These are phyloP conservation scores for Aurelia aurita DNA, from an alignment of 30 jellyfish, hydroid and myxozoan genomes.

Conservation along the genomic window DNA sequence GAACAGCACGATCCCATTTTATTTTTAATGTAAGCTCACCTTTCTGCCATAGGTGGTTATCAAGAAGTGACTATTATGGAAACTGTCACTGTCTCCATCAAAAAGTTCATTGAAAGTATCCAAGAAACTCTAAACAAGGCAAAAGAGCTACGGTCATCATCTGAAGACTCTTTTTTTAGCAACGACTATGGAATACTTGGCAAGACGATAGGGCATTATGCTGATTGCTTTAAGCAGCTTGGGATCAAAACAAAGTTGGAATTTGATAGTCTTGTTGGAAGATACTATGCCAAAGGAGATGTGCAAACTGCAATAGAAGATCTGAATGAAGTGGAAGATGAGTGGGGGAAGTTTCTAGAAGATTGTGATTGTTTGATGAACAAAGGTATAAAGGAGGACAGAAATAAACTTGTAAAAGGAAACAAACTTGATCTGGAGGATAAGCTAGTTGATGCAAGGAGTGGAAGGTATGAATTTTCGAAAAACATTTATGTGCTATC, in stretches of 20 bases:
- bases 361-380: constrained; percentile 34
- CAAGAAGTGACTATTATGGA: constrained; percentile 6
- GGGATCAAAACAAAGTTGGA: constrained; percentile 38
- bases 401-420: neutral
- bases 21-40: too few species aligned
- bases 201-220: constrained; percentile 51
- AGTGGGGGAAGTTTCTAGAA: constrained; percentile 56
- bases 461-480: constrained; percentile 45
- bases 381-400: neutral
- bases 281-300: neutral
- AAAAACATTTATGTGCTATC: too few species aligned
- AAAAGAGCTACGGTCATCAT: neutral
- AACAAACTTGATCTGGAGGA: constrained; percentile 4
- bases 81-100: neutral
- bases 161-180: constrained; percentile 9
- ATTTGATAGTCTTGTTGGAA: constrained; percentile 19
- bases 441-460: constrained; percentile 51
- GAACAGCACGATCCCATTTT: too few species aligned
- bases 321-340: constrained; percentile 35
- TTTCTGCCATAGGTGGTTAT: too few species aligned
- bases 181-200: constrained; percentile 45
- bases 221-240: constrained; percentile 39
- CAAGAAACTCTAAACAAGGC: constrained; percentile 45
- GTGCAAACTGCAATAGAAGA: constrained; percentile 51
- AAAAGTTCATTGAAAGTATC: neutral